Conservation (phyloP, 1,140 invertebrate genomes). For the Temnothorax nylanderi region DNA sequence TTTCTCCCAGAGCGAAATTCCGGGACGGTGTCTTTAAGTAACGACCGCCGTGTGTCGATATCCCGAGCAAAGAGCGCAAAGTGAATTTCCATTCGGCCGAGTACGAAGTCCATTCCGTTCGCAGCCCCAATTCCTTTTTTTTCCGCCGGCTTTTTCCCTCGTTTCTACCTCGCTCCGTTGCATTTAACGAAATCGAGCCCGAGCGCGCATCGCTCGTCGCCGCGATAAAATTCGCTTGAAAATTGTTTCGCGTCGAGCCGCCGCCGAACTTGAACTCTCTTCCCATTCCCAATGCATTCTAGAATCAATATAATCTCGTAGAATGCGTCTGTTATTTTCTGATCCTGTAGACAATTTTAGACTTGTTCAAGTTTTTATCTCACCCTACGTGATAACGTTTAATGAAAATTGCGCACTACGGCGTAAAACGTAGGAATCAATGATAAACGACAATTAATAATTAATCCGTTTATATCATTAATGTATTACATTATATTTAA, state of each 20-base stretch:
- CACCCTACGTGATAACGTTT: not conserved
- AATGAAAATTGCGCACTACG: not conserved
- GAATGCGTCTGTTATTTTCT: conserved; percentile 26
- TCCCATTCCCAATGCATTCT: not conserved
- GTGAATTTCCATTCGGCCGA: conserved; percentile 71
- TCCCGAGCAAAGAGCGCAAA: conserved; percentile 49
- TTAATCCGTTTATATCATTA: not conserved
- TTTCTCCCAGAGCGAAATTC: conserved; percentile 66
- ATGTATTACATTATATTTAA: not conserved
- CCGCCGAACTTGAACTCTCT: conserved; percentile 43
- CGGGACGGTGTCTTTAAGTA: conserved; percentile 62
- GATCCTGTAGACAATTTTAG: not conserved
- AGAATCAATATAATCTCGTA: conserved; percentile 23
- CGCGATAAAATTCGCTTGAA: conserved; percentile 54
- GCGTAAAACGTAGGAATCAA: not conserved
- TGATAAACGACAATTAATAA: not conserved
- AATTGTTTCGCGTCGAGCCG: conserved; percentile 44
- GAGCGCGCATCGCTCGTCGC: conserved; percentile 44
- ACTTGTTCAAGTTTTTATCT: not conserved
- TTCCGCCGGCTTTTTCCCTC: conserved; percentile 28
- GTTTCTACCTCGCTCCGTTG: conserved; percentile 3
- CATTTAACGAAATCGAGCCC: conserved; percentile 38
- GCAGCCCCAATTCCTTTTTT: conserved; percentile 51
- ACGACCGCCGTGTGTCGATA: conserved; percentile 51
- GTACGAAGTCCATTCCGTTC: conserved; percentile 64